phyloP scores from a whole-genome alignment of 2,888 invertebrate genomes.

The Cactoblastis cactorum region DNA sequence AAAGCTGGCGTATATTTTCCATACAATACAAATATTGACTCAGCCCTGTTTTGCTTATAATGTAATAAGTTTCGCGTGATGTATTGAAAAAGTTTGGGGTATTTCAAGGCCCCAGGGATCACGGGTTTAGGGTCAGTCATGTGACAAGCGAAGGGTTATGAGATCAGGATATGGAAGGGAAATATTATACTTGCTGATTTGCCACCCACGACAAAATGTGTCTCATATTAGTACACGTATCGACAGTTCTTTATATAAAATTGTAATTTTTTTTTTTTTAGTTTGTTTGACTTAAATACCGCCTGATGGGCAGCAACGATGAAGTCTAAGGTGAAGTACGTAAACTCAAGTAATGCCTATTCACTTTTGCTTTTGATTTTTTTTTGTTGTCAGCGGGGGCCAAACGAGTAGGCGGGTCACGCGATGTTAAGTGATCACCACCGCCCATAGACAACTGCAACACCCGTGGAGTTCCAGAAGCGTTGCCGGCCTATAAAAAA shows the following conservation, averaged over 20 bases:
- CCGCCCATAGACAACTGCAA: too few species aligned
- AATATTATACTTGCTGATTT: constrained; percentile 5
- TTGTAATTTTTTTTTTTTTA: too few species aligned
- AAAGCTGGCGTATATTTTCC: background rate
- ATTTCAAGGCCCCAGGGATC: background rate
- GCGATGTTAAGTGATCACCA: too few species aligned
- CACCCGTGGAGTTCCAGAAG: too few species aligned
- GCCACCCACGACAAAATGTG: background rate
- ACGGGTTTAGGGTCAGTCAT: constrained; percentile 1
- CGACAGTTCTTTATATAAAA: background rate
- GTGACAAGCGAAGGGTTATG: constrained; percentile 5
- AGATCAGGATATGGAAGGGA: background rate
- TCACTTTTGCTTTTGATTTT: too few species aligned
- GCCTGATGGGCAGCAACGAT: too few species aligned
- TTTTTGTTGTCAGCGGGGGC: too few species aligned
- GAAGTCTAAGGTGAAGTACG: too few species aligned
- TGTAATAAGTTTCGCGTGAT: constrained; percentile 5
- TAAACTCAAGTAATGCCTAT: too few species aligned
- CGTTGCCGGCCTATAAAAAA: too few species aligned
- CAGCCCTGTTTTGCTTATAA: constrained; percentile 1
- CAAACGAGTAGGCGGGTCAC: too few species aligned
- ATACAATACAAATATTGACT: background rate
- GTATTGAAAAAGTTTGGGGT: constrained; percentile 10
- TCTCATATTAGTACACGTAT: background rate
- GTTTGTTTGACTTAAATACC: too few species aligned